Evolutionary conservation across 2,797 vertebrate species (phyloP).

Genomic region (Pseudochirops cupreus): DNA sequence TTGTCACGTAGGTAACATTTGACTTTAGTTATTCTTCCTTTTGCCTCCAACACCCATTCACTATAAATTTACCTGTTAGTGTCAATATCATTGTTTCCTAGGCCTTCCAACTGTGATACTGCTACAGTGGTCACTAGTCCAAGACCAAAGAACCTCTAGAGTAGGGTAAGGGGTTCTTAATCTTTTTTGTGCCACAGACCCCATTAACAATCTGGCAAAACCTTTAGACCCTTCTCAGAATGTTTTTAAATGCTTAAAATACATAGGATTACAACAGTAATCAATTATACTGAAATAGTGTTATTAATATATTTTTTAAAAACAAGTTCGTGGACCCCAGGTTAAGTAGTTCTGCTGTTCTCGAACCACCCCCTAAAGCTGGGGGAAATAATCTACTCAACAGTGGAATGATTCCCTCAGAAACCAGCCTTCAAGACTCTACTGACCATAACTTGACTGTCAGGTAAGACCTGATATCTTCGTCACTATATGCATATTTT

Average conservation of each 20-base stretch:
- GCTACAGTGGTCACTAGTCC: background rate
- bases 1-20: background rate
- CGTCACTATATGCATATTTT: too few species aligned
- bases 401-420: too few species aligned
- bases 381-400: too few species aligned
- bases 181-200: background rate
- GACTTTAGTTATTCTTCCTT: background rate
- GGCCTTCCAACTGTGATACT: background rate
- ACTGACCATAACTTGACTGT: too few species aligned
- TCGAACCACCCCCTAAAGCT: too few species aligned
- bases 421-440: too few species aligned
- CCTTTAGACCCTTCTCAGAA: background rate
- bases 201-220: background rate
- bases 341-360: too few species aligned
- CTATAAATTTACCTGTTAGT: background rate
- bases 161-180: background rate
- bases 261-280: too few species aligned
- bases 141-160: background rate
- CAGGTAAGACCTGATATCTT: too few species aligned
- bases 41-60: background rate
- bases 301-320: too few species aligned
- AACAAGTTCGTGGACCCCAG: too few species aligned
- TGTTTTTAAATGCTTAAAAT: background rate
- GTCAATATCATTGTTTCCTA: background rate
- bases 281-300: too few species aligned